Evolutionary conservation across 1,140 invertebrate genomes (phyloP), one percentile per base, ranked within the genome.

Genomic region (Leptopilina boulardi): DNA sequence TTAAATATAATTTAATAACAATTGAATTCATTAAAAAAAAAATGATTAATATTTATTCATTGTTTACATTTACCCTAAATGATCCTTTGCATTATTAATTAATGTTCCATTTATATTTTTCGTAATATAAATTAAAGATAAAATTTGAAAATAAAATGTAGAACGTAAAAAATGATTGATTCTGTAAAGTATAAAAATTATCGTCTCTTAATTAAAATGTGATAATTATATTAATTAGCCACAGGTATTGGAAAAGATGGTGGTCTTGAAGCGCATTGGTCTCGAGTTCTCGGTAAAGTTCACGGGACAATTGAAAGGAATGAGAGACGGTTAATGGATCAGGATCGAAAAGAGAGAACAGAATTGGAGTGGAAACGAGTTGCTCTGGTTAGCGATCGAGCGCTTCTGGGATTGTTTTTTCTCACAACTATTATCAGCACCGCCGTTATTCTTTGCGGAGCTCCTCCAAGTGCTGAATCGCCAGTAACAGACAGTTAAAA

Each of bases 361-460:
- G 93, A 94, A 81, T 87, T 94, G 18, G 95, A 96, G 86, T 96
- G 95, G 95, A 95, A 96, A 85, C 94, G 96, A 86, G 93, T 96
- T 38, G 95, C 95, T 0, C 89, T 96, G n/a, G 94, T 96, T 3
- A 90, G 93, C 76, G 93, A 94, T 88, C 90, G 95, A 10, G 90
- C 94, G 51, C 89, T 96, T 0, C 91, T 96, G 13, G 92, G 94
- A 80, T 86, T 94, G 21, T 96, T 96, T 85, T 90, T 95, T 71
- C 86, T 95, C 19, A 92, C 93, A 18, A 95, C 94, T 0, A 91
- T 92, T 21, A 91, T 94, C 47, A 93, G 93, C 2, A 94, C 94
- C 8, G 92, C 93, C 0, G 91, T 93, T 19, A 94, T 95, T 75
- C 88, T 94, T 15, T 93, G 93, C 74, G 92, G 93, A 3, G 92